These are phyloP conservation scores for Zophobas atratus DNA, from an alignment of 1,140 invertebrate species.

Conservation along the genomic window DNA sequence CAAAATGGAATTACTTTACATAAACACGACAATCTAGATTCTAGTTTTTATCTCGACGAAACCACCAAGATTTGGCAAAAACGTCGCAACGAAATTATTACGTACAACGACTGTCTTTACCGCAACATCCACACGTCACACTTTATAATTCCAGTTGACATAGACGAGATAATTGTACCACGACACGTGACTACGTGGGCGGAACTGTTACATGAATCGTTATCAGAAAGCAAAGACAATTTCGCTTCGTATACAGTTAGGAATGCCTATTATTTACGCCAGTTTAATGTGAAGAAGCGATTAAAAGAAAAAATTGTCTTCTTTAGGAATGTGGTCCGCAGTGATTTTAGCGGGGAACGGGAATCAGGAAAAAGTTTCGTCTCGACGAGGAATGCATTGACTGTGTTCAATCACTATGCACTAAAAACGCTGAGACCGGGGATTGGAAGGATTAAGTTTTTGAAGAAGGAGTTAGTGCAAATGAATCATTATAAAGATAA, in stretches of 20 bases:
- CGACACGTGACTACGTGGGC: slow-evolving; percentile 72
- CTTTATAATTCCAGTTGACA: slow-evolving; percentile 79
- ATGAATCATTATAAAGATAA: slow-evolving; percentile 74
- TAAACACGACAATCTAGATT: neutral
- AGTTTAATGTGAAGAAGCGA: slow-evolving; percentile 62
- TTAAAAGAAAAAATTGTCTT: slow-evolving; percentile 61
- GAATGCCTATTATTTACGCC: slow-evolving; percentile 74
- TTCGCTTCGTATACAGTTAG: slow-evolving; percentile 76
- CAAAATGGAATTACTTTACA: slow-evolving; percentile 63
- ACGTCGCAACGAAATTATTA: slow-evolving; percentile 78
- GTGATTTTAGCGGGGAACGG: slow-evolving; percentile 73
- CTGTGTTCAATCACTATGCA: slow-evolving; percentile 84
- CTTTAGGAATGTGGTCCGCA: slow-evolving; percentile 57
- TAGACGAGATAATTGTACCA: slow-evolving; percentile 82
- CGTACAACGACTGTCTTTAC: slow-evolving; percentile 85
- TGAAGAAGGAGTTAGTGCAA: slow-evolving; percentile 70
- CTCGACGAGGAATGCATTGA: slow-evolving; percentile 75
- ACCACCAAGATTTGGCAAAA: slow-evolving; percentile 75
- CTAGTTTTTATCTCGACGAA: slow-evolving; percentile 43
- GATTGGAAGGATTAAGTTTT: slow-evolving; percentile 70
- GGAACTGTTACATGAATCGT: slow-evolving; percentile 68
- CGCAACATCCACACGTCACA: slow-evolving; percentile 75
- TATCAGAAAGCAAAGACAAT: slow-evolving; percentile 68
- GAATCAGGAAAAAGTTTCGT: slow-evolving; percentile 83
- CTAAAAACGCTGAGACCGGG: slow-evolving; percentile 74